Conservation (phyloP, 2,888 invertebrate species). For the Apamea sordens region DNA sequence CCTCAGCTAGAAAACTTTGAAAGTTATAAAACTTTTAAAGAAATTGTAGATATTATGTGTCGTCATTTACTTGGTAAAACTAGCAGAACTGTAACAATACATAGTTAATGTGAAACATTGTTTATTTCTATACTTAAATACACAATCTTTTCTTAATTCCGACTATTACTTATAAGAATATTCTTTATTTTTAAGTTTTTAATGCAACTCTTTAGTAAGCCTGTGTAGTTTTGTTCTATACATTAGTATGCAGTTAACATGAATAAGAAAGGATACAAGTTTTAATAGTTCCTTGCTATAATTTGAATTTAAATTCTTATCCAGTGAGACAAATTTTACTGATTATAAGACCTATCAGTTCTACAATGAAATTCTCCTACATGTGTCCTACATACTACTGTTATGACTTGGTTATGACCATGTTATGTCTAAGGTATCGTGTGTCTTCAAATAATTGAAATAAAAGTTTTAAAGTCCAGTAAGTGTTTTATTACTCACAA, state of each 20-base stretch:
- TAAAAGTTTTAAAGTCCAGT: slow-evolving; percentile 43
- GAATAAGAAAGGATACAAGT: background rate
- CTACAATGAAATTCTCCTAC: background rate
- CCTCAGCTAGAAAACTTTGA: background rate
- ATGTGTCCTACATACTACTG: slow-evolving; percentile 26
- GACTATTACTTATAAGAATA: slow-evolving; percentile 69
- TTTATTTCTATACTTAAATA: slow-evolving; percentile 55
- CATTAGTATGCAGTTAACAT: slow-evolving; percentile 18
- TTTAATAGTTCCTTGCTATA: background rate
- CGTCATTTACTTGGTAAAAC: slow-evolving; percentile 4
- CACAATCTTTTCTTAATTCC: slow-evolving; percentile 61
- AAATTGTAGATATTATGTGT: slow-evolving; percentile 26
- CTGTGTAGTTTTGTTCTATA: slow-evolving; percentile 22
- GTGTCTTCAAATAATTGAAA: slow-evolving; percentile 43
- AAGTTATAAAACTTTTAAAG: background rate
- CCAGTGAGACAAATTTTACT: background rate
- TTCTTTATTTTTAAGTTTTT: slow-evolving; percentile 44
- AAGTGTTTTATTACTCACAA: slow-evolving; percentile 43
- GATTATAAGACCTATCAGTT: background rate
- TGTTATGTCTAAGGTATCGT: slow-evolving; percentile 22
- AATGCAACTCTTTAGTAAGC: slow-evolving; percentile 7
- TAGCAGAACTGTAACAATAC: slow-evolving; percentile 36
- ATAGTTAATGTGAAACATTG: slow-evolving; percentile 35
- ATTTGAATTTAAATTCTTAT: background rate
- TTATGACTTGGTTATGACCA: slow-evolving; percentile 4